These are phyloP conservation scores for Paedocypris micromegethes DNA, from an alignment of 2,797 vertebrate genomes.

Conservation along the genomic window DNA sequence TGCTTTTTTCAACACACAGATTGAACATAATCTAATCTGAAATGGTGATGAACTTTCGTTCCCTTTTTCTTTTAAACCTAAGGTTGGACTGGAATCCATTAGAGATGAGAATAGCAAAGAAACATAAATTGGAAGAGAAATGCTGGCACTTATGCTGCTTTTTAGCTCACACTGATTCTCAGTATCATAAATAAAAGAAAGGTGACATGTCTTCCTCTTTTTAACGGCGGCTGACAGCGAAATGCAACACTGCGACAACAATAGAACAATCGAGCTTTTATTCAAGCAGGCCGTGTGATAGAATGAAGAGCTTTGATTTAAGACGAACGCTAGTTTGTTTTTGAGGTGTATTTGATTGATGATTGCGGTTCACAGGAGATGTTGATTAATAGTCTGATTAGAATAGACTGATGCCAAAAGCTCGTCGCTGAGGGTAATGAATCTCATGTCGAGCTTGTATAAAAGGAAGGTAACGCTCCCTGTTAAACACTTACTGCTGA, in stretches of 20 bases:
- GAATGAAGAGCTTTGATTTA: constrained; percentile 37
- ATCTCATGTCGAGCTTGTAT: constrained; percentile 36
- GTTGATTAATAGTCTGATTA: constrained; percentile 52
- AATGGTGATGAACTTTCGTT: too few species aligned
- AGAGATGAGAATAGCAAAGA: too few species aligned
- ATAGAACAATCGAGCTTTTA: neutral
- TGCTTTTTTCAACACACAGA: too few species aligned
- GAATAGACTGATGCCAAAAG: constrained; percentile 43
- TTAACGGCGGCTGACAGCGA: neutral
- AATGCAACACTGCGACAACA: constrained; percentile 12
- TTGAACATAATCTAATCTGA: too few species aligned
- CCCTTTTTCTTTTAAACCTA: too few species aligned
- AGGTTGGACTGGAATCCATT: too few species aligned
- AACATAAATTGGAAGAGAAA: too few species aligned
- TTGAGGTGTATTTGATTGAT: constrained; percentile 42
- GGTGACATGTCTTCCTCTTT: neutral
- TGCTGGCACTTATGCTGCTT: too few species aligned
- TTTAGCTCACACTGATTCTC: too few species aligned
- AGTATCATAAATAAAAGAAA: neutral
- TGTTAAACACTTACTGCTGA: constrained; percentile 18
- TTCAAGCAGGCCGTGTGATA: constrained; percentile 39
- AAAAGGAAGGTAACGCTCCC: constrained; percentile 5
- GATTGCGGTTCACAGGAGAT: constrained; percentile 45
- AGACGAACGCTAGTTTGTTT: constrained; percentile 22
- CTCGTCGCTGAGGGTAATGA: constrained; percentile 34